Percentiles rank a stretch among this genome's conserved stretches.
These are phyloP conservation scores for Acomys russatus DNA, from an alignment of 2,797 vertebrate species.

Conservation along the genomic window DNA sequence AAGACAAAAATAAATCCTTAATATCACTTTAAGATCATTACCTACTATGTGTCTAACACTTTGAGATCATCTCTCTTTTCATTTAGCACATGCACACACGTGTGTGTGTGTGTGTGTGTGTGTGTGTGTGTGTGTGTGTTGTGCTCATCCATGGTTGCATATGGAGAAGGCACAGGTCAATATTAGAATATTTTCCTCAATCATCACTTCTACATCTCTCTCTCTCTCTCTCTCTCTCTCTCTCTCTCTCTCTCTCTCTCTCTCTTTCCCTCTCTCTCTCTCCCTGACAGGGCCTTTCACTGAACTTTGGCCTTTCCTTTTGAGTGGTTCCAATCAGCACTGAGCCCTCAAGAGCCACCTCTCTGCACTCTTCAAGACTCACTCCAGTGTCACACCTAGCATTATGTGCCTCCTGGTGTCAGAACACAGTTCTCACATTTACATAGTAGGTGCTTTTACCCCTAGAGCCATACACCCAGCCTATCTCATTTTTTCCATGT, in stretches of 20 bases:
- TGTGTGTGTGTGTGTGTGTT: not conserved
- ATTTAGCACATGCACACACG: not conserved
- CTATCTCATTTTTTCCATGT: not conserved
- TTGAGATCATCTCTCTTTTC: conserved; percentile 18
- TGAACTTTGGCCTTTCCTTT: not conserved
- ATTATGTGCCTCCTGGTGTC: not conserved
- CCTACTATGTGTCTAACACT: not conserved
- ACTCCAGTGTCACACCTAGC: not conserved
- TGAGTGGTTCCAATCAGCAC: not conserved
- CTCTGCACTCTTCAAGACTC: not conserved
- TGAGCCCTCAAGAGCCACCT: not conserved
- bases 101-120: not conserved
- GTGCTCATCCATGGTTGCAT: not conserved
- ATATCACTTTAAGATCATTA: conserved; percentile 10
- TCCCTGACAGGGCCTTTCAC: not conserved
- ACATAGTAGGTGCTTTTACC: not conserved
- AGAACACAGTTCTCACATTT: not conserved
- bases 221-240: not conserved
- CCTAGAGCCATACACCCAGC: not conserved
- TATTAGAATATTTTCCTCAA: not conserved
- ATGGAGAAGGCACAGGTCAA: not conserved
- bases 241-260: not conserved
- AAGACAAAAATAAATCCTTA: conserved; percentile 11
- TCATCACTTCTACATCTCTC: not conserved
- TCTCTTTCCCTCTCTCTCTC: not conserved